A percentile compares a stretch with the other conserved stretches of the same genome.
Conservation (phyloP, 1,140 invertebrate species). For the Diorhabda carinulata region DNA sequence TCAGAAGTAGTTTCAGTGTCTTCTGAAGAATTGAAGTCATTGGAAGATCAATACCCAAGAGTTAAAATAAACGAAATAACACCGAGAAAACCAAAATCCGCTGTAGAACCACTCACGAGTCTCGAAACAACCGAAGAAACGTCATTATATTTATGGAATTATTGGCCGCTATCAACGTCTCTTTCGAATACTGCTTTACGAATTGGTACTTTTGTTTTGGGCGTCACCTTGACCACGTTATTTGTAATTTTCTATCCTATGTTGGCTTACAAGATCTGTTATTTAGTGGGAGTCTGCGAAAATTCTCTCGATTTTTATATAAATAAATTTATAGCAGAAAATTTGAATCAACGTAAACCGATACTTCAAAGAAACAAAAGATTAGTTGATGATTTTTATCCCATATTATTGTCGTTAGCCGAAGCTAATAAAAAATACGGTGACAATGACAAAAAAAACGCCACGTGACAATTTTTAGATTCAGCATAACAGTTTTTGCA, state of each 20-base stretch:
- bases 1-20: too few relatives aligned
- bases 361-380: not conserved
- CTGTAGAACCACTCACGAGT: too few relatives aligned
- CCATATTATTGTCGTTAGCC: conserved; percentile 1
- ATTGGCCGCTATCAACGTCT: too few relatives aligned
- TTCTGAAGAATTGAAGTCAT: too few relatives aligned
- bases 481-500: too few relatives aligned
- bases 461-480: too few relatives aligned
- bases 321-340: conserved; percentile 21
- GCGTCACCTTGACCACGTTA: conserved; percentile 29
- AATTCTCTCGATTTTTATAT: conserved; percentile 34
- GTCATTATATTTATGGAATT: too few relatives aligned
- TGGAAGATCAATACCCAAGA: too few relatives aligned
- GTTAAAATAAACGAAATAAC: too few relatives aligned
- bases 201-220: conserved; percentile 22
- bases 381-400: conserved; percentile 5
- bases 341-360: conserved; percentile 1
- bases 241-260: conserved; percentile 30
- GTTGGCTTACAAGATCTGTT: conserved; percentile 40
- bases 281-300: conserved; percentile 38
- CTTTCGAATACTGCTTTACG: too few relatives aligned
- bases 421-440: conserved; percentile 9
- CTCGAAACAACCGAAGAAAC: too few relatives aligned
- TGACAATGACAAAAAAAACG: not conserved
- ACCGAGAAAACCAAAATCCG: too few relatives aligned